Percentiles rank a stretch among this genome's conserved stretches.
Evolutionary conservation across 2,888 invertebrate genomes (phyloP).

Genomic region (Tiliacea aurago): DNA sequence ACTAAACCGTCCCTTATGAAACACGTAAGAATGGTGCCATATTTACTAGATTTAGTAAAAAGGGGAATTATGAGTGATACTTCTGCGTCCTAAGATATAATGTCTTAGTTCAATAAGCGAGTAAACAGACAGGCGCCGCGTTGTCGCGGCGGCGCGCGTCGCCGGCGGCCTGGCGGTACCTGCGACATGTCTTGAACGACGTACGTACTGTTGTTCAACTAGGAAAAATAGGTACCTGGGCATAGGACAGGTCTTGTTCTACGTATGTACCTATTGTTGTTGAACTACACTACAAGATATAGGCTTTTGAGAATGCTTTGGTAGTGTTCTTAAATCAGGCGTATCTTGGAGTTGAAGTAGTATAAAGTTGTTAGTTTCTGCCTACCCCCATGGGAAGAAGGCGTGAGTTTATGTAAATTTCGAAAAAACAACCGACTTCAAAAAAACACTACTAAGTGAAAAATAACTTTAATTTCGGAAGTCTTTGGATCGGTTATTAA

Average conservation of each 20-base stretch:
- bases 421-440: too few relatives aligned
- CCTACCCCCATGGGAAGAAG: too few relatives aligned
- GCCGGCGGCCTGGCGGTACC: background rate
- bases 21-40: background rate
- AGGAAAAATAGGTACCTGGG: background rate
- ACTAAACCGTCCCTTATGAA: background rate
- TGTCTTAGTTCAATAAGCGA: slow-evolving; percentile 41
- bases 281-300: background rate
- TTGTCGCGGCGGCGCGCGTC: slow-evolving; percentile 45
- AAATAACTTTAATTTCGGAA: too few relatives aligned
- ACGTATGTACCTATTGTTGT: background rate
- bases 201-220: background rate
- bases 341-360: background rate
- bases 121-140: slow-evolving; percentile 56
- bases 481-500: too few relatives aligned
- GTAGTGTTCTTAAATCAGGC: background rate
- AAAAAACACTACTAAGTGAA: too few relatives aligned
- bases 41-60: background rate
- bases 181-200: background rate
- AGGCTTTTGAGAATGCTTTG: background rate
- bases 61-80: slow-evolving; percentile 14
- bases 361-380: background rate
- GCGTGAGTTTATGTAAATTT: too few relatives aligned
- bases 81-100: slow-evolving; percentile 29
- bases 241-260: background rate